phyloP scores from a whole-genome alignment of 2,888 invertebrate genomes.

The Ceriagrion tenellum region DNA sequence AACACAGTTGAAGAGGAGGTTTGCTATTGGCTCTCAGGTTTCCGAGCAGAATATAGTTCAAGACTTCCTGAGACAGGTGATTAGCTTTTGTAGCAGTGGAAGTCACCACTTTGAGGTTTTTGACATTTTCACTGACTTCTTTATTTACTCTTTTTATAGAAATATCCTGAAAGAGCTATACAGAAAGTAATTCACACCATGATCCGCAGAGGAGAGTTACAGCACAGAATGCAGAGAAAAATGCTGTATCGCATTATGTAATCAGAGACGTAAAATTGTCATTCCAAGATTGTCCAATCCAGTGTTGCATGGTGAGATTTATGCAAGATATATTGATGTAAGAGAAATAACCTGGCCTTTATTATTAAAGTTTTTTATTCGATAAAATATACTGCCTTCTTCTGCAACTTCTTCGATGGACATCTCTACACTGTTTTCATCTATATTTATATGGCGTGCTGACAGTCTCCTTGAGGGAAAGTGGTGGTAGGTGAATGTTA shows the following conservation, averaged over 20 bases:
- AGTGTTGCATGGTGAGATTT: not conserved
- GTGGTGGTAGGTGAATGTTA: too few relatives aligned
- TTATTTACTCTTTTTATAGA: constrained; percentile 78
- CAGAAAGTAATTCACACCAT: constrained; percentile 95
- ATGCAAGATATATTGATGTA: not conserved
- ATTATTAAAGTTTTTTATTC: not conserved
- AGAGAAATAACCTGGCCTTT: not conserved
- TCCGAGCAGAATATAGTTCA: constrained; percentile 96
- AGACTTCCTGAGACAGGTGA: constrained; percentile 83
- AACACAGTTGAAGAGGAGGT: constrained; percentile 94
- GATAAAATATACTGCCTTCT: not conserved
- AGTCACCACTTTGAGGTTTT: not conserved
- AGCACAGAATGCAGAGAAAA: constrained; percentile 97
- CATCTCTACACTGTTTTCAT: too few relatives aligned
- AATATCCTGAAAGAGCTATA: constrained; percentile 92
- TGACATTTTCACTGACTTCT: not conserved
- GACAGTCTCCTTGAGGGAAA: too few relatives aligned
- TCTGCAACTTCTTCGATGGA: not conserved
- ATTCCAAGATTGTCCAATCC: not conserved
- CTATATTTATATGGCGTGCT: too few relatives aligned
- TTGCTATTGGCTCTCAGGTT: constrained; percentile 97
- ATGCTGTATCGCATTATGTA: constrained; percentile 96
- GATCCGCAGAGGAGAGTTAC: constrained; percentile 97
- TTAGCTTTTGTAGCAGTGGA: not conserved
- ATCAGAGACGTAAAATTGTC: constrained; percentile 72